Conservation (phyloP, 2,888 invertebrate genomes). For the Napeogenes inachia region DNA sequence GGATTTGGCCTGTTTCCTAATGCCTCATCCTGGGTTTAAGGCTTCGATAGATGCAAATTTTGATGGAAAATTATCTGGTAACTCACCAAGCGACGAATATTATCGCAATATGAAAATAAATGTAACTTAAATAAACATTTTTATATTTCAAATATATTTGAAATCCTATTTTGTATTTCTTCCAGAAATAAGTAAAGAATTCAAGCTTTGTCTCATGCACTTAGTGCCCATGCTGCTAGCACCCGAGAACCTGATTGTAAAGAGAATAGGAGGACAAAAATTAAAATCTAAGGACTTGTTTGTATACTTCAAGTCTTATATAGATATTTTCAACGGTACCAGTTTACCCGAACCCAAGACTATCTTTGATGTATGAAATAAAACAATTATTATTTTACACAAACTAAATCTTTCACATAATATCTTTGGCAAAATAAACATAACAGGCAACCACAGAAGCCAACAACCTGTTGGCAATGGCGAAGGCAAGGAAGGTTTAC, state of each 20-base stretch:
- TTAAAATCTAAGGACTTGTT: slow-evolving; percentile 94
- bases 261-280: slow-evolving; percentile 94
- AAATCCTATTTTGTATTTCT: slow-evolving; percentile 21
- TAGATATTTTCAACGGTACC: slow-evolving; percentile 97
- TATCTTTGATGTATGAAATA: slow-evolving; percentile 87
- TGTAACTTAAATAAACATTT: not conserved
- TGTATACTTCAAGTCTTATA: slow-evolving; percentile 98
- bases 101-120: not conserved
- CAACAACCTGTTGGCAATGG: slow-evolving; percentile 97
- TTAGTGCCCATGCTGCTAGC: slow-evolving; percentile 92
- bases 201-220: slow-evolving; percentile 87
- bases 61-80: slow-evolving; percentile 90
- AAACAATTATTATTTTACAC: slow-evolving; percentile 14
- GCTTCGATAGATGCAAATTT: slow-evolving; percentile 97
- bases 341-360: slow-evolving; percentile 99
- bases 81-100: not conserved
- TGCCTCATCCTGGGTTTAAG: slow-evolving; percentile 98
- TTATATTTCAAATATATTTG: not conserved
- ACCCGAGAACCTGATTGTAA: slow-evolving; percentile 92
- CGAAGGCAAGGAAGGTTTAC: slow-evolving; percentile 94
- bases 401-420: not conserved
- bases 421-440: not conserved
- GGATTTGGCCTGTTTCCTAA: slow-evolving; percentile 94
- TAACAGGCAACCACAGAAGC: slow-evolving; percentile 97
- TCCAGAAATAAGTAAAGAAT: slow-evolving; percentile 94